Percentiles rank a stretch among this genome's conserved stretches.
These are phyloP conservation scores for Chrysina gloriosa DNA, from an alignment of 2,888 invertebrate species.

Conservation along the genomic window DNA sequence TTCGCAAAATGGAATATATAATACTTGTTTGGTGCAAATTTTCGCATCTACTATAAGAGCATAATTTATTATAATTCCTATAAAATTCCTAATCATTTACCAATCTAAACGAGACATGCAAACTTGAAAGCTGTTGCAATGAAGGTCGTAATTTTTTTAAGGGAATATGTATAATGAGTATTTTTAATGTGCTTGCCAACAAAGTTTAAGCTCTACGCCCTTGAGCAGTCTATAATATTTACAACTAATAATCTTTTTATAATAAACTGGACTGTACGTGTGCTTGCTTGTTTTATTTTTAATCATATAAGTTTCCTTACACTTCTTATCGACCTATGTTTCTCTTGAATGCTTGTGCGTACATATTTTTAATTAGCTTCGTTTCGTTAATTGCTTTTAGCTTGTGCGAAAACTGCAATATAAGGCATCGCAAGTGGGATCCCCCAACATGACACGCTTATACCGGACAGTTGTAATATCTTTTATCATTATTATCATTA, in stretches of 20 bases:
- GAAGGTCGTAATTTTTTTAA: neutral
- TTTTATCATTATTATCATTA: neutral
- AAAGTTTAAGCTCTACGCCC: constrained; percentile 29
- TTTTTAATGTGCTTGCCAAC: constrained; percentile 10
- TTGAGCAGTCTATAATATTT: constrained; percentile 39
- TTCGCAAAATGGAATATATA: no score
- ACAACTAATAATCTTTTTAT: constrained; percentile 30
- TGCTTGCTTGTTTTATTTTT: constrained; percentile 8
- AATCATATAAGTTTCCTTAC: constrained; percentile 4
- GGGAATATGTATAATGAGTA: neutral
- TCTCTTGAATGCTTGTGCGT: constrained; percentile 13
- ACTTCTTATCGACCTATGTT: constrained; percentile 21
- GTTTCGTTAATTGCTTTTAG: neutral
- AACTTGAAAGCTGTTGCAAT: neutral
- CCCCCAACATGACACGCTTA: constrained; percentile 4
- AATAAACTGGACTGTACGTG: constrained; percentile 37
- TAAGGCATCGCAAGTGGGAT: neutral
- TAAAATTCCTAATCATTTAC: no score
- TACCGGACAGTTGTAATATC: neutral
- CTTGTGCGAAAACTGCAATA: constrained; percentile 24
- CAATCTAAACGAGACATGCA: constrained; percentile 6
- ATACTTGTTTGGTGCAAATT: no score
- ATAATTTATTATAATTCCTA: no score
- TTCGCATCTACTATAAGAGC: no score
- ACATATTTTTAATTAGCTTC: neutral